These are phyloP conservation scores for Melanargia galathea DNA, from an alignment of 2,888 invertebrate species.

Conservation along the genomic window DNA sequence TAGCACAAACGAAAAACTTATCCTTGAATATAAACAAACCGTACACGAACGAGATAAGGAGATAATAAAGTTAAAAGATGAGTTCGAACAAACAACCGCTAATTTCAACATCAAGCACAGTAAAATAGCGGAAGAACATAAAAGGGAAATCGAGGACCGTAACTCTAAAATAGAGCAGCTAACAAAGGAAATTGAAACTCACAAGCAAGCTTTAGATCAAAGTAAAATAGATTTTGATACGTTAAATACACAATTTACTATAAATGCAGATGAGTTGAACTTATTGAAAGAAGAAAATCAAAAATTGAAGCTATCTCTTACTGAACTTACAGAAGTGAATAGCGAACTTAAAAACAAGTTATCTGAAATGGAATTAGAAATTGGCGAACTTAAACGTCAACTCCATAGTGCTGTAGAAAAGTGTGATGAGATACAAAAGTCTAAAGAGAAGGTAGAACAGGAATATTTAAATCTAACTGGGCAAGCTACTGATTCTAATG, in stretches of 20 bases:
- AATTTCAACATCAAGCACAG: slow-evolving; percentile 77
- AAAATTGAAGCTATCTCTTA: slow-evolving; percentile 66
- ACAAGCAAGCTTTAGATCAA: slow-evolving; percentile 72
- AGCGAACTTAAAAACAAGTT: slow-evolving; percentile 67
- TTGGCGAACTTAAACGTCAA: slow-evolving; percentile 83
- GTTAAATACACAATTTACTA: slow-evolving; percentile 71
- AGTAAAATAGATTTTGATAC: slow-evolving; percentile 74
- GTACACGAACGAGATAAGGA: slow-evolving; percentile 81
- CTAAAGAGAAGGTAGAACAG: slow-evolving; percentile 82
- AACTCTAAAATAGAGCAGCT: slow-evolving; percentile 77
- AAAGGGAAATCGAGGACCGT: slow-evolving; percentile 76
- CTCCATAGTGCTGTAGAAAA: slow-evolving; percentile 80
- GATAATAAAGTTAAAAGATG: slow-evolving; percentile 76
- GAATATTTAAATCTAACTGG: slow-evolving; percentile 83
- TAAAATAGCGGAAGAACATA: slow-evolving; percentile 77
- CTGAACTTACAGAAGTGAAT: slow-evolving; percentile 66
- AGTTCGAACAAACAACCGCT: slow-evolving; percentile 74
- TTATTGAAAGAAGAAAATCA: slow-evolving; percentile 71
- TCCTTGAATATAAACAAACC: slow-evolving; percentile 74
- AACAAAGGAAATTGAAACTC: slow-evolving; percentile 73
- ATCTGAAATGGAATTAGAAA: slow-evolving; percentile 75
- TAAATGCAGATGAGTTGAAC: slow-evolving; percentile 70
- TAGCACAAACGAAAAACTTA: slow-evolving; percentile 67
- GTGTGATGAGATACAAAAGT: slow-evolving; percentile 77
- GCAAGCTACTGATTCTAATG: slow-evolving; percentile 83